Conservation (phyloP, 2,113 vertebrate genomes). For the Misgurnus mizolepis region DNA sequence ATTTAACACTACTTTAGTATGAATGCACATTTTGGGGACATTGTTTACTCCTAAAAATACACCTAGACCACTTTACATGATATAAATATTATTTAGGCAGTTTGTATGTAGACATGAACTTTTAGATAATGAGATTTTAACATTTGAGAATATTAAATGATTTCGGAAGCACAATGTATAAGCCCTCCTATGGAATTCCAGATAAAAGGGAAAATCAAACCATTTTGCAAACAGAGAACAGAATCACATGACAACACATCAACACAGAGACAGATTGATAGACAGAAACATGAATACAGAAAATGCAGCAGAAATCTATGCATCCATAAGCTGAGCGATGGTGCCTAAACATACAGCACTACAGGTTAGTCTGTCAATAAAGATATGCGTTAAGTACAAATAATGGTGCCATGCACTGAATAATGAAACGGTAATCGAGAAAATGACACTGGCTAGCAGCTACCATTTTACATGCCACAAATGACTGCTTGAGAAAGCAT, state of each 20-base stretch:
- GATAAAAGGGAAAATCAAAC: conserved; percentile 62
- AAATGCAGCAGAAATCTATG: conserved; percentile 66
- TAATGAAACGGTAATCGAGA: conserved; percentile 61
- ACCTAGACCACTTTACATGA: background rate
- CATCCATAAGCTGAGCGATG: conserved; percentile 63
- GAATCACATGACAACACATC: conserved; percentile 82
- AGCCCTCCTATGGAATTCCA: conserved; percentile 84
- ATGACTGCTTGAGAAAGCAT: conserved; percentile 67
- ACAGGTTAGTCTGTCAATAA: conserved; percentile 72
- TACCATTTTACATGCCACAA: conserved; percentile 75
- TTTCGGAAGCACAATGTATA: background rate
- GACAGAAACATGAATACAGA: conserved; percentile 61
- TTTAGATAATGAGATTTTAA: conserved; percentile 19
- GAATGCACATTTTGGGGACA: too few relatives aligned
- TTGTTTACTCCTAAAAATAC: background rate
- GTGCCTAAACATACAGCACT: conserved; percentile 70
- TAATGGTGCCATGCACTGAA: conserved; percentile 79
- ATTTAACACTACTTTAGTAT: conserved; percentile 2
- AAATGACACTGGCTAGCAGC: conserved; percentile 64
- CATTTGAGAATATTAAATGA: background rate
- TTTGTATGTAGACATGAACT: conserved; percentile 3
- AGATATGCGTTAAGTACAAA: conserved; percentile 70
- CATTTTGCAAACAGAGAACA: conserved; percentile 89
- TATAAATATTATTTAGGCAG: background rate
- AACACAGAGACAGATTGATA: conserved; percentile 68